Evolutionary conservation across 2,888 invertebrate genomes (phyloP).

Genomic region (Drosophila ezoana): DNA sequence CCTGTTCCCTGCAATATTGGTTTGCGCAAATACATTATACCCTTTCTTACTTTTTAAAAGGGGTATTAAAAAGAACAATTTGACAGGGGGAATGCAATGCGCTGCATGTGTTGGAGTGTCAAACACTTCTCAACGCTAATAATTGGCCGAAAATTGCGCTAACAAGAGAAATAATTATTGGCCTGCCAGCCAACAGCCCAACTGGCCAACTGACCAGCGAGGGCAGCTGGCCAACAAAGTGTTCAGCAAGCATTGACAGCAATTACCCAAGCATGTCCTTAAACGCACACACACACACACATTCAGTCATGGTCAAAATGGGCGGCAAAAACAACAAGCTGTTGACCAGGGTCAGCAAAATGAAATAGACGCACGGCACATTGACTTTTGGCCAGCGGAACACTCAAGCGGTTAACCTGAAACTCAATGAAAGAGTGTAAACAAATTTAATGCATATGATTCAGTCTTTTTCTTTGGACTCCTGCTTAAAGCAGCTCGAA

Average conservation of each 20-base stretch:
- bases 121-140: slow-evolving; percentile 53
- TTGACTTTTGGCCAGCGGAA: slow-evolving; percentile 16
- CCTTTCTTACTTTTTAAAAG: background rate
- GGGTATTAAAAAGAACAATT: slow-evolving; percentile 13
- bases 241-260: slow-evolving; percentile 41
- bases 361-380: slow-evolving; percentile 7
- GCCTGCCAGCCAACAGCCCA: slow-evolving; percentile 25
- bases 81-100: background rate
- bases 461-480: background rate
- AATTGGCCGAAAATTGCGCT: slow-evolving; percentile 63
- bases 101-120: slow-evolving; percentile 21
- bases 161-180: slow-evolving; percentile 64
- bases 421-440: background rate
- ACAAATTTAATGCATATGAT: slow-evolving; percentile 13
- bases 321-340: slow-evolving; percentile 27
- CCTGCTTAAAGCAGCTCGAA: background rate
- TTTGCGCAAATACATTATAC: background rate
- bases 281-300: slow-evolving; percentile 21
- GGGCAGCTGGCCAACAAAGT: slow-evolving; percentile 4
- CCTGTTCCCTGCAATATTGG: no score
- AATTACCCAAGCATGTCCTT: slow-evolving; percentile 49
- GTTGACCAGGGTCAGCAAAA: slow-evolving; percentile 42
- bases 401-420: slow-evolving; percentile 7
- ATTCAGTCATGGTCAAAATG: slow-evolving; percentile 34
- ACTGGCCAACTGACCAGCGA: slow-evolving; percentile 1